Conservation (phyloP, 2,113 vertebrate genomes). For the Leucoraja erinaceus region DNA sequence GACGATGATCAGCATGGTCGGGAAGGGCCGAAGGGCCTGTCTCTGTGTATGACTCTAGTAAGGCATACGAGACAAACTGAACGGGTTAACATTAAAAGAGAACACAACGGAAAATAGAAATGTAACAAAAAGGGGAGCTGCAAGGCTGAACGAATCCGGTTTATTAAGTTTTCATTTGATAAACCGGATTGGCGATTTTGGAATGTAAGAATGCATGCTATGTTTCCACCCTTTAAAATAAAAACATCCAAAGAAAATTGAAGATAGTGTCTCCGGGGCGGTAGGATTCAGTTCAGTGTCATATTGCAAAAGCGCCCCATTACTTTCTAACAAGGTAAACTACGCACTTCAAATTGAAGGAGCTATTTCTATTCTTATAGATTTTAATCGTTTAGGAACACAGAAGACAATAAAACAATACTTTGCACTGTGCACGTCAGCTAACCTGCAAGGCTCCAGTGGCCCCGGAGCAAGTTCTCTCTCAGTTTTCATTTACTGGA, state of each 20-base stretch:
- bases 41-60: background rate
- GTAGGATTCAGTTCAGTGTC: background rate
- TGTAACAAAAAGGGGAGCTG: background rate
- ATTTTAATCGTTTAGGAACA: background rate
- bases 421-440: background rate
- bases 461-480: background rate
- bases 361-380: background rate
- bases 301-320: background rate
- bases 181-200: background rate
- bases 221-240: background rate
- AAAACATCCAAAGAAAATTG: background rate
- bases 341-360: background rate
- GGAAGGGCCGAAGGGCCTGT: too few relatives aligned
- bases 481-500: conserved; percentile 3
- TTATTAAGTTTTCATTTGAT: conserved; percentile 21
- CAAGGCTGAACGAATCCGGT: too few relatives aligned
- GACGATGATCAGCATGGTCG: too few relatives aligned
- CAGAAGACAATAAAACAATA: background rate
- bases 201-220: background rate
- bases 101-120: background rate
- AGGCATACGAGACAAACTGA: background rate
- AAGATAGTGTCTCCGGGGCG: background rate
- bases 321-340: background rate
- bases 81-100: background rate
- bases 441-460: background rate